Base-by-base conservation (phyloP, 2,113 vertebrate genomes). In the Mungos mungo region DNA sequence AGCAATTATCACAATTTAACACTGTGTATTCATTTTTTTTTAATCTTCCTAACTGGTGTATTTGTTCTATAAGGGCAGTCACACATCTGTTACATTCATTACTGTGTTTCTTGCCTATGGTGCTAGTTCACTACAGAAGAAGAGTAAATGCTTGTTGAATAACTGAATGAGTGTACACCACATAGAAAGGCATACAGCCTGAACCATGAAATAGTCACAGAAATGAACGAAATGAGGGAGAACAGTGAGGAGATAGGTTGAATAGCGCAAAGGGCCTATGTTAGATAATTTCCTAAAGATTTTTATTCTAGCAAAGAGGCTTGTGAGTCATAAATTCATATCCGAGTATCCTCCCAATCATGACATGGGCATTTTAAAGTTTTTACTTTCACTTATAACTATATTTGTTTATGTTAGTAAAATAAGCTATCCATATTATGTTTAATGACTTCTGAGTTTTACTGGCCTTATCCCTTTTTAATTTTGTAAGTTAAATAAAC, bases 401-500 rank as follows among this genome's bases (percentile, higher is more conserved):
- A 2, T 77, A 50, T 85, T 95, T 93, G 68, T 89, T 92, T 95
- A 90, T 94, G n/a, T 81, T 82, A 82, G 81, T 72, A 88, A 86
- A 83, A 50, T 65, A 60, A 95, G 29, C 31, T 95, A 94, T 91
- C 66, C 65, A 89, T 95, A 93, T 98, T 96, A 91, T 57, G 23
- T 68, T 69, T 82, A 91, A 88, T 90, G 54, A 92, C 93, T 90
- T 93, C 63, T 90, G 35, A 79, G 7, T 82, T 63, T 57, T 77
- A 76, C 63, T 88, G 77, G 33, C 33, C 41, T 95, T 84, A 38
- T 50, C 57, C 83, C 76, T 93, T 87, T 88, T 79, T 65, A 87
- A 87, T 95, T 93, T 90, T 81, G 38, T 92, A 86, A 95, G 77
- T 91, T 82, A 97, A 89, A 89, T 92, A 69, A 80, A n/a, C 89